A percentile compares a stretch with the other conserved stretches of the same genome.
These are phyloP conservation scores for Glandiceps talaboti DNA, from an alignment of 53 echinoderm and acorn worm genomes.

Conservation along the genomic window DNA sequence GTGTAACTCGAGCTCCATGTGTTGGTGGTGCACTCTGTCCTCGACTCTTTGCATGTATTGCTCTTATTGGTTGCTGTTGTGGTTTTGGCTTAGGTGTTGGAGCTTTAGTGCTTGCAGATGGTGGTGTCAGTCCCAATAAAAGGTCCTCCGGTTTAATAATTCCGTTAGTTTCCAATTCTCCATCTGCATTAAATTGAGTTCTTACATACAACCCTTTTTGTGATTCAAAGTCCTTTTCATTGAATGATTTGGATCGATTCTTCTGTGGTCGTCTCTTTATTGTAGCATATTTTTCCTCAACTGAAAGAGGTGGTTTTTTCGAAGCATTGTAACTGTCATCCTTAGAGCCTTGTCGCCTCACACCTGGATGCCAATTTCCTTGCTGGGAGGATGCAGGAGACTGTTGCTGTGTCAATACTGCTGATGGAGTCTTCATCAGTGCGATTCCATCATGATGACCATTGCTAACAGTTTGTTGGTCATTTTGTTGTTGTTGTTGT, in stretches of 20 bases:
- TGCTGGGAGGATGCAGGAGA: neutral
- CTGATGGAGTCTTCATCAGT: neutral
- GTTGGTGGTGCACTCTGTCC: neutral
- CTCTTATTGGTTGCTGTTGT: neutral
- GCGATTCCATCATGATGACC: neutral
- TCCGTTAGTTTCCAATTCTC: neutral
- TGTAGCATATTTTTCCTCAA: conserved; percentile 1
- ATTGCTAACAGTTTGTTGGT: neutral
- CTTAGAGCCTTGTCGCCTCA: neutral
- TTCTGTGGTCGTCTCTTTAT: conserved; percentile 9
- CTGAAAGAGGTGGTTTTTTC: neutral
- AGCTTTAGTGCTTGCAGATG: neutral
- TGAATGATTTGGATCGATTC: conserved; percentile 6
- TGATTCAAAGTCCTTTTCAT: neutral
- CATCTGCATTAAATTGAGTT: neutral
- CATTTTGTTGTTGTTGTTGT: no score
- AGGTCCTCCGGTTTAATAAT: neutral
- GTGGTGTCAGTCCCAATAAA: neutral
- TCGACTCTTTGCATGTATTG: neutral
- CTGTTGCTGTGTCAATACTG: neutral
- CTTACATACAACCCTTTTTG: neutral
- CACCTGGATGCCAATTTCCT: neutral
- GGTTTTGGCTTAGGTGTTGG: neutral
- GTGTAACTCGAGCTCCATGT: neutral
- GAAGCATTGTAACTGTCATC: neutral